These are phyloP conservation scores for Carapus acus DNA, from an alignment of 2,797 vertebrate species.

Conservation along the genomic window DNA sequence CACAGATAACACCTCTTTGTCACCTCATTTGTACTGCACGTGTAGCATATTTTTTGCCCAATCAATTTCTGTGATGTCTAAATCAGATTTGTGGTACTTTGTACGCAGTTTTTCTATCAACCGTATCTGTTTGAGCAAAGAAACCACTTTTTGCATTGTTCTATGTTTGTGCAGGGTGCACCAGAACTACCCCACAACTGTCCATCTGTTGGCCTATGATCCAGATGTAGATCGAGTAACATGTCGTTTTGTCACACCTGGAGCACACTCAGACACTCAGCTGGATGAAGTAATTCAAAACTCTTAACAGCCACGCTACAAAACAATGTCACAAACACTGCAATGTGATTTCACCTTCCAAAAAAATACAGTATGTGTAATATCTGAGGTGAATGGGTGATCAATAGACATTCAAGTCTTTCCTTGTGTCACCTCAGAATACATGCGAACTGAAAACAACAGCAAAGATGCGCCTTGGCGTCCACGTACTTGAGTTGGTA, in stretches of 20 bases:
- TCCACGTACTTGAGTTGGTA: constrained; percentile 57
- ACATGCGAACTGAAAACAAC: constrained; percentile 33
- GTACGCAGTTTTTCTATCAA: too few species aligned
- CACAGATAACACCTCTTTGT: too few species aligned
- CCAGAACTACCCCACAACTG: constrained; percentile 60
- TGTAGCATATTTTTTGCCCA: too few species aligned
- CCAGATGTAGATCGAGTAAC: constrained; percentile 60
- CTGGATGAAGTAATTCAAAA: constrained; percentile 54
- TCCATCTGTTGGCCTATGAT: constrained; percentile 60
- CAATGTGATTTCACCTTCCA: background rate
- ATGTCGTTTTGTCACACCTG: constrained; percentile 33
- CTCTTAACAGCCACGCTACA: background rate
- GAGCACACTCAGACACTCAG: constrained; percentile 27
- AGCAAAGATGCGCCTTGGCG: constrained; percentile 5
- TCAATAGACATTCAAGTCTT: background rate
- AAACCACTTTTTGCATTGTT: background rate
- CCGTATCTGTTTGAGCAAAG: background rate
- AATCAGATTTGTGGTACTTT: background rate
- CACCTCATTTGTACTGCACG: too few species aligned
- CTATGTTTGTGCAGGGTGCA: constrained; percentile 48
- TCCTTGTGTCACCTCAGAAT: constrained; percentile 22
- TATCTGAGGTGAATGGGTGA: too few species aligned
- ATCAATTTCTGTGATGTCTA: too few species aligned
- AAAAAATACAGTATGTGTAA: background rate
- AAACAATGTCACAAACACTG: too few species aligned